These are phyloP conservation scores for Terebella lapidaria DNA, from an alignment of 2,888 invertebrate genomes.

Conservation along the genomic window DNA sequence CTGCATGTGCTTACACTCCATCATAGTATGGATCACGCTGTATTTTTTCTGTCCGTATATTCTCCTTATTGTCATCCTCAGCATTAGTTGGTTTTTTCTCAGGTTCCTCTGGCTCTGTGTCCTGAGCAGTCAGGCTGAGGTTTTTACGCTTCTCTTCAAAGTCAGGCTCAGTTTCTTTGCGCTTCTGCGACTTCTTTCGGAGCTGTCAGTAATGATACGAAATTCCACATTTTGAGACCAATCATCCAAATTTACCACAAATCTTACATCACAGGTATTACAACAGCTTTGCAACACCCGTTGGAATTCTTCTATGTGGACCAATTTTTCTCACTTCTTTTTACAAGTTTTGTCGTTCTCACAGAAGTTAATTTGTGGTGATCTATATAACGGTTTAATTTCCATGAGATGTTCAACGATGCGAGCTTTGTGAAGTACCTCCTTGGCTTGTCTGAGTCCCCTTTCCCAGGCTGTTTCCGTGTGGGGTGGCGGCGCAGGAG, in stretches of 20 bases:
- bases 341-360: too few species aligned
- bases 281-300: too few species aligned
- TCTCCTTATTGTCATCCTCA: conserved; percentile 3
- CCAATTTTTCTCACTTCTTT: too few species aligned
- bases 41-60: background rate
- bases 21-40: conserved; percentile 20
- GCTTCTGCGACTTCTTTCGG: conserved; percentile 82
- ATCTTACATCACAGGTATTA: too few species aligned
- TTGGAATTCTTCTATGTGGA: too few species aligned
- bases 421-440: too few species aligned
- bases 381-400: too few species aligned
- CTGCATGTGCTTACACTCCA: conserved; percentile 2
- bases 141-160: conserved; percentile 74
- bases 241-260: too few species aligned
- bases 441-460: conserved; percentile 89
- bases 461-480: conserved; percentile 92
- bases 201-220: conserved; percentile 56
- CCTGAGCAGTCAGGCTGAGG: conserved; percentile 1
- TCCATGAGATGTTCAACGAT: too few species aligned
- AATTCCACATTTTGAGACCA: too few species aligned
- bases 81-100: background rate
- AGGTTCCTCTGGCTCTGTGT: conserved; percentile 6
- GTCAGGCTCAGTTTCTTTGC: conserved; percentile 91
- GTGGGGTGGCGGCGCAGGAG: conserved; percentile 32
- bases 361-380: too few species aligned